Conservation (phyloP, 2,888 invertebrate species). For the Cecidostiba fungosa region DNA sequence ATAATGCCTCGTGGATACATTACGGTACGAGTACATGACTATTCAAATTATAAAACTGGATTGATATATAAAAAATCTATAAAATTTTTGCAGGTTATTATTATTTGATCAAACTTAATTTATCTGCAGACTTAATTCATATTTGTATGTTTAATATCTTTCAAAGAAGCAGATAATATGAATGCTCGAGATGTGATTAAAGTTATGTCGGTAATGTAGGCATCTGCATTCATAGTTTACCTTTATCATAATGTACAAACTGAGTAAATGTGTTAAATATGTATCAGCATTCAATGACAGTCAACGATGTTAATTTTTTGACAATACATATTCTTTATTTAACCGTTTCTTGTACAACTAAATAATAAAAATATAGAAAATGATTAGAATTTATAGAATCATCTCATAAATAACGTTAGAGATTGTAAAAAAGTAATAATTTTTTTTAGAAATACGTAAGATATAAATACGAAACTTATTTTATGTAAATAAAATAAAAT, state of each 20-base stretch:
- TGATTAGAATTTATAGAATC: slow-evolving; percentile 44
- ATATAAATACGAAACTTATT: background rate
- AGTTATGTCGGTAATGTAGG: background rate
- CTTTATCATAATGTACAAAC: background rate
- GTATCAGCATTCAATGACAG: too few species aligned
- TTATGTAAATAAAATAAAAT: background rate
- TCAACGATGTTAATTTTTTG: background rate
- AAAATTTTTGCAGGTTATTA: too few species aligned
- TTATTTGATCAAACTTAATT: too few species aligned
- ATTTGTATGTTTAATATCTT: background rate
- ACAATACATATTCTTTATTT: slow-evolving; percentile 49
- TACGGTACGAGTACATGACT: background rate
- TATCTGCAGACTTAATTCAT: too few species aligned
- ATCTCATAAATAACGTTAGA: slow-evolving; percentile 51
- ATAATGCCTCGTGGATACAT: background rate
- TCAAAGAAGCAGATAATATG: background rate
- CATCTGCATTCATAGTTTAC: background rate
- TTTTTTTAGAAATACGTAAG: background rate
- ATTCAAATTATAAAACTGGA: too few species aligned
- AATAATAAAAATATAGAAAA: slow-evolving; percentile 48
- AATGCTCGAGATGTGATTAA: background rate
- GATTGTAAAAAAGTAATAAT: slow-evolving; percentile 27
- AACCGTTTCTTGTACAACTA: slow-evolving; percentile 44
- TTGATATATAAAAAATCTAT: background rate
- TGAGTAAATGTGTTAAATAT: background rate